Percentiles rank a stretch among this genome's conserved stretches.
These are phyloP conservation scores for Prunella himalayana DNA, from an alignment of 2,113 vertebrate species.

Conservation along the genomic window DNA sequence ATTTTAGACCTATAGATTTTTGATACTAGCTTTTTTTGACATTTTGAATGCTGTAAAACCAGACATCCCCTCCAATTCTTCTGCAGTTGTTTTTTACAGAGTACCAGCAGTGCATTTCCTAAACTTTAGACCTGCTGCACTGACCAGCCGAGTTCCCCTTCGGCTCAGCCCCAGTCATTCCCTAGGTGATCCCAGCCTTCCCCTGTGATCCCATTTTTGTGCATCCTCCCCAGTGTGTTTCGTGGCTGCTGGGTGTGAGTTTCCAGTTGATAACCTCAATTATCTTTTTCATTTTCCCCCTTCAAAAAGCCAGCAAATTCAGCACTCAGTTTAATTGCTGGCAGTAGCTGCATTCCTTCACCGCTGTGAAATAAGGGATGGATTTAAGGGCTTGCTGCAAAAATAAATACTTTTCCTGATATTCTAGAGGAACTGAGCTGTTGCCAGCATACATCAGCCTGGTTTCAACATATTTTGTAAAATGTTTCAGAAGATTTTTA, in stretches of 20 bases:
- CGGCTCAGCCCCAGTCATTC: background rate
- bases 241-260: background rate
- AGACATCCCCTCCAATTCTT: background rate
- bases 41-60: background rate
- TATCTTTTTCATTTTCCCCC: background rate
- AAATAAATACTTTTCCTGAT: background rate
- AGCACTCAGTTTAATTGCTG: background rate
- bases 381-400: background rate
- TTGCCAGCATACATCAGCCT: background rate
- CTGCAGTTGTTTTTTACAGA: background rate
- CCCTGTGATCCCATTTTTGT: accelerated
- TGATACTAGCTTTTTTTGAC: background rate
- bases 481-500: background rate
- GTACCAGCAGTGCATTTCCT: background rate
- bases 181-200: background rate
- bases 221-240: background rate
- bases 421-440: background rate
- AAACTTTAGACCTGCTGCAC: accelerated
- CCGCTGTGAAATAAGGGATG: background rate
- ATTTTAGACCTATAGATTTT: background rate
- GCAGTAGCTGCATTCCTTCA: background rate
- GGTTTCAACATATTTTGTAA: background rate
- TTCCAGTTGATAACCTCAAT: background rate
- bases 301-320: background rate
- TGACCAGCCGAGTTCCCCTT: background rate